Evolutionary conservation across 2,797 vertebrate species (phyloP), one percentile per base, ranked within the genome.

Genomic region (Tolypeutes matacus): DNA sequence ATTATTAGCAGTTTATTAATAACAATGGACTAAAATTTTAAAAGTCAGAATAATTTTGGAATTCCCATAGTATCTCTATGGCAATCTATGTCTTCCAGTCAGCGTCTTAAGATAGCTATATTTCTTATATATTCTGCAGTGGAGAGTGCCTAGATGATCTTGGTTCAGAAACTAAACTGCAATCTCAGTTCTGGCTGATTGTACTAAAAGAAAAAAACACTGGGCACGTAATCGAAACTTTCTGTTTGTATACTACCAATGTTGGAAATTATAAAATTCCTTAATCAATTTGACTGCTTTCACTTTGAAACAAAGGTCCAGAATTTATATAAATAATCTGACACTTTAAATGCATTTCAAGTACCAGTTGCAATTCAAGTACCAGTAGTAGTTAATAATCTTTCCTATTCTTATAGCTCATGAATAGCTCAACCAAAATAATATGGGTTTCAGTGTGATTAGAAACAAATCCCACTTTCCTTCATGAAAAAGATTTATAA

Each of bases 401-500:
- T 49, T 56, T 86, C 14, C 17, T 88, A 46, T 36, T 86, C 82
- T 87, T 65, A 39, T 53, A 46, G 70, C 0, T 3, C 49, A 86
- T 53, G 9, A 56, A 72, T 53, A 93, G 49, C 3, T 84, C 25
- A 84, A 34, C 86, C 42, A 91, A 90, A 56, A 92, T 15, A 92
- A 31, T 89, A 13, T 69, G 7, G 39, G 25, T 60, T 75, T 91
- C 31, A 67, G 7, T 67, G 82, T 2, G 2, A 49, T 17, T 25
- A 29, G 7, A 86, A 80, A 93, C 34, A 96, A 84, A 78, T 56
- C 17, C 4, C 7, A 85, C 60, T 77, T 95, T 75, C 12, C 49
- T 34, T 81, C 27, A 20, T 87, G 46, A 90, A 78, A 78, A 60
- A 78, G 0, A 76, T 21, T 64, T 34, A 62, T 29, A 87, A 46